Percentiles rank a stretch among this genome's conserved stretches.
Conservation (phyloP, 2,113 vertebrate species). For the Ailuropoda melanoleuca region DNA sequence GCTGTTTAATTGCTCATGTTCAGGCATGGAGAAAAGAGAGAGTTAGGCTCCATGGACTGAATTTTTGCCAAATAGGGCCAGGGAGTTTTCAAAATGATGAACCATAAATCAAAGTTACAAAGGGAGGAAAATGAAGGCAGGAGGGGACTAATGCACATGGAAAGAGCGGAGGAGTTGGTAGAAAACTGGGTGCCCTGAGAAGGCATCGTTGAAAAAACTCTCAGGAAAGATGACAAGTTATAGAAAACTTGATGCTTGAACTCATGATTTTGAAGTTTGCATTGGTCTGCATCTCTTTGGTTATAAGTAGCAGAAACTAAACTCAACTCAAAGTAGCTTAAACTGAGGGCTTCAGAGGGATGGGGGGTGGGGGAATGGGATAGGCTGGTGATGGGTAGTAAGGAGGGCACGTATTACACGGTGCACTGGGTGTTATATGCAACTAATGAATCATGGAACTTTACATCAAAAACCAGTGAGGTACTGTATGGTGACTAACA, state of each 20-base stretch:
- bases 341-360: not conserved
- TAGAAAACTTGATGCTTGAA: not conserved
- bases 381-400: too few relatives aligned
- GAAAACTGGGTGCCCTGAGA: not conserved
- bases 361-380: too few relatives aligned
- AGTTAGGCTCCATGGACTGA: not conserved
- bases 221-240: not conserved
- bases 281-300: not conserved
- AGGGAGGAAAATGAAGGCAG: not conserved
- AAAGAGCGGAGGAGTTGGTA: not conserved
- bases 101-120: not conserved
- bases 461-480: too few relatives aligned
- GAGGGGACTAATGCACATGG: not conserved
- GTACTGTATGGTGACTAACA: too few relatives aligned
- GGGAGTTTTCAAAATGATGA: not conserved
- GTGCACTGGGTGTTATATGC: too few relatives aligned
- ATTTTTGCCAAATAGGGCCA: constrained; percentile 22
- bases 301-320: not conserved
- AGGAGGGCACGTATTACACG: too few relatives aligned
- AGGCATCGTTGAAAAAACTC: not conserved
- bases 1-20: not conserved
- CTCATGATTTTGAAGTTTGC: not conserved
- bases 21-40: not conserved
- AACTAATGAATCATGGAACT: too few relatives aligned
- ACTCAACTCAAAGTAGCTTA: not conserved